A percentile compares a stretch with the other conserved stretches of the same genome.
Conservation (phyloP, 2,797 vertebrate species). For the Garrulus glandarius region DNA sequence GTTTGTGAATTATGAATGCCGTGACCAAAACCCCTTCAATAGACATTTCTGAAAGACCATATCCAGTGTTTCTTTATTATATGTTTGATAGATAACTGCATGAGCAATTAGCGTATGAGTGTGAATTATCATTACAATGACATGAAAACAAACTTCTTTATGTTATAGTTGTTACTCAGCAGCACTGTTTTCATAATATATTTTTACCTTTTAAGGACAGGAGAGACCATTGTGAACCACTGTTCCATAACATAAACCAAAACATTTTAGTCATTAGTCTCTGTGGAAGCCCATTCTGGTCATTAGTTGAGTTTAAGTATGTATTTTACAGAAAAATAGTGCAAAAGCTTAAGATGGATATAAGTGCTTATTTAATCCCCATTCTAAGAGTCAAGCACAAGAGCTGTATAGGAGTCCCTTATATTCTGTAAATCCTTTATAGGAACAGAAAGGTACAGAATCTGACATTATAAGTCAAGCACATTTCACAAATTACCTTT, state of each 20-base stretch:
- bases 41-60: neutral
- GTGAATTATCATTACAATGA: neutral
- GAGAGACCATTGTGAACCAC: neutral
- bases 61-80: neutral
- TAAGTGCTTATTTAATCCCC: neutral
- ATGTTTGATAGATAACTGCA: neutral
- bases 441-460: neutral
- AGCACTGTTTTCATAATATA: neutral
- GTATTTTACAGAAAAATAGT: neutral
- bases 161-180: neutral
- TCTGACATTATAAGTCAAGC: neutral
- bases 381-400: neutral
- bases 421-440: neutral
- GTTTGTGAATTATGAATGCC: neutral
- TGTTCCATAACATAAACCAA: neutral
- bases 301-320: neutral
- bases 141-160: neutral
- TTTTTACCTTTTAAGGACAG: neutral
- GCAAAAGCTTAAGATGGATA: neutral
- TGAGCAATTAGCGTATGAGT: neutral
- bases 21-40: neutral
- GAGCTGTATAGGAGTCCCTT: neutral
- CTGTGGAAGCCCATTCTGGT: neutral
- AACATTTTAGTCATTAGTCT: neutral
- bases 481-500: neutral